phyloP scores from a whole-genome alignment of 2,888 invertebrate genomes.

The Cyrtodaria siliqua region DNA sequence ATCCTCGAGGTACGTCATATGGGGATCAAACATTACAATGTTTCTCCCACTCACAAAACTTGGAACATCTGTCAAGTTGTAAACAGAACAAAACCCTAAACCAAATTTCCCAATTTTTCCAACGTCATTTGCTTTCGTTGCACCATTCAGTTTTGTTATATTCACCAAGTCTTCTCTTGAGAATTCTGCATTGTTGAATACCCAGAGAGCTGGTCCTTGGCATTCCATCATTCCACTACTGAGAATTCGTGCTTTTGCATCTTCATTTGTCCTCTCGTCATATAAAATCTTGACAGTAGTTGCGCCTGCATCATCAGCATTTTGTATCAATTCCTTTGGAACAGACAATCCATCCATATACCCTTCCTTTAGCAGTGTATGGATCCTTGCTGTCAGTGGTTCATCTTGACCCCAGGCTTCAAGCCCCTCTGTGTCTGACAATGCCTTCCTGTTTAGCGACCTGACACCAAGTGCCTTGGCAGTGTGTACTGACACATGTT shows the following conservation, averaged over 20 bases:
- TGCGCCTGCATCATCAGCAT: constrained; percentile 82
- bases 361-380: constrained; percentile 66
- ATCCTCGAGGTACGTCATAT: constrained; percentile 76
- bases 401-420: constrained; percentile 77
- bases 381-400: constrained; percentile 74
- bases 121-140: constrained; percentile 77
- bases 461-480: constrained; percentile 2
- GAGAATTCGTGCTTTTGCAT: constrained; percentile 67
- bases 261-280: constrained; percentile 77
- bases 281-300: constrained; percentile 73
- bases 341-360: constrained; percentile 81
- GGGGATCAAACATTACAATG: constrained; percentile 84
- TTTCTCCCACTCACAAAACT: constrained; percentile 81
- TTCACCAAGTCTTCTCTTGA: constrained; percentile 80
- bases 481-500: not conserved
- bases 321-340: constrained; percentile 80
- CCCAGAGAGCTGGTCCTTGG: constrained; percentile 84
- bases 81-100: constrained; percentile 83
- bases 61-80: constrained; percentile 83
- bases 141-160: constrained; percentile 81
- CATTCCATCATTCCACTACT: constrained; percentile 78
- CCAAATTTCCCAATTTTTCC: constrained; percentile 83
- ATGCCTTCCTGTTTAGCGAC: not conserved
- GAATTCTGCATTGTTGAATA: constrained; percentile 82
- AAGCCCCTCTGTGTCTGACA: constrained; percentile 17